Base-by-base conservation (phyloP, 2,888 invertebrate genomes). In the Aporophyla lueneburgensis region DNA sequence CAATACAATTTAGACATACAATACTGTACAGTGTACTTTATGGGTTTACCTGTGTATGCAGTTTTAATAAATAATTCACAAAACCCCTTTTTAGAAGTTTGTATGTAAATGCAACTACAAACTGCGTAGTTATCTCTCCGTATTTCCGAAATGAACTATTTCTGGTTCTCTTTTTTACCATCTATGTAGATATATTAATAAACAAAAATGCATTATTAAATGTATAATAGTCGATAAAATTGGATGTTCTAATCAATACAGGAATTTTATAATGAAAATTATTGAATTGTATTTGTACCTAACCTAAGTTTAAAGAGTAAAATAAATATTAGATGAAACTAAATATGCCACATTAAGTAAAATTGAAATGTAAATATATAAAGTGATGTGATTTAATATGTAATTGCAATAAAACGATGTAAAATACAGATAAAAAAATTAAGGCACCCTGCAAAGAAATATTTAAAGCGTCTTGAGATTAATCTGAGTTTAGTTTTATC, bases 211-310 rank as follows among this genome's bases (percentile, higher is more conserved):
- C 51, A 71, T 66, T 53, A 27, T 12, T 74, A 53, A 74, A 80
- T 58, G 21, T 74, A 69, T 62, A 62, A 70, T 87, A 76, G 66
- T 71, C 27, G 19, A 79, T 76, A 85, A 84, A 83, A 83, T 85
- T 83, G 59, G 69, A 86, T 80, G 85, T 86, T 88, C 87, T 87
- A 66, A 88, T 80, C 78, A 87, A 85, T 87, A 87, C 87, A 87
- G 87, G 87, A 87, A 87, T 86, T 88, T 87, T 87, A 65, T 79
- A 88, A 81, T 67, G 73, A 70, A 74, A 76, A 76, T 59, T 56
- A 80, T 54, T 76, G 66, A 80, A 85, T 72, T 80, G 66, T 77
- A 80, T 73, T 53, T 68, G 66, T 79, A 72, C 43, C 61, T 70
- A 75, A 59, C n/a, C n/a, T 71, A 79, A 71, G 63, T 59, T 71